phyloP scores from a whole-genome alignment of 2,113 vertebrate species.

The Odobenus rosmarus region DNA sequence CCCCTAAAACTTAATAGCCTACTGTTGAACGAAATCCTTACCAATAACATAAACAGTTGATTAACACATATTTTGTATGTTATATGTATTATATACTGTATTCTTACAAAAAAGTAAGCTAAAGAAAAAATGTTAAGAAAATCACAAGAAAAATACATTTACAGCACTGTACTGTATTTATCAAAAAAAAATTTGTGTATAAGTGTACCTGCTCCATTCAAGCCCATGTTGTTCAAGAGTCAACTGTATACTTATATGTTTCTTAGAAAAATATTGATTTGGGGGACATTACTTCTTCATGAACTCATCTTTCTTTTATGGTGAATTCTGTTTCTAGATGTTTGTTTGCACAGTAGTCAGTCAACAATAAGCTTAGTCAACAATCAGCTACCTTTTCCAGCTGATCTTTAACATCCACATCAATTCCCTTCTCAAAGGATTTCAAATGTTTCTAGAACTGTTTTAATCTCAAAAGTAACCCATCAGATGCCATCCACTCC shows the following conservation, averaged over 20 bases:
- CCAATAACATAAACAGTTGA: not conserved
- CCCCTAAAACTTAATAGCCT: not conserved
- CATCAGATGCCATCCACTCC: not conserved
- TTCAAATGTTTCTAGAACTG: not conserved
- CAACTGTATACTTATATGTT: not conserved
- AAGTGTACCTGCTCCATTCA: not conserved
- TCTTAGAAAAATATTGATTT: constrained; percentile 29
- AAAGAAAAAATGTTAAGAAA: not conserved
- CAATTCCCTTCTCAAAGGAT: not conserved
- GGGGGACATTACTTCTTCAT: not conserved
- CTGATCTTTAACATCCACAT: not conserved
- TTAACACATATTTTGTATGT: not conserved
- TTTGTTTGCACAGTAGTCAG: not conserved
- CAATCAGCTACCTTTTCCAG: not conserved
- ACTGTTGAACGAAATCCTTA: not conserved
- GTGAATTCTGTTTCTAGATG: constrained; percentile 8
- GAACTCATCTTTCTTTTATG: not conserved
- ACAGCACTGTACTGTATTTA: not conserved
- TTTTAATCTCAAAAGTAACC: not conserved
- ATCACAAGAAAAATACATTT: not conserved
- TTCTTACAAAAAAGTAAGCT: not conserved
- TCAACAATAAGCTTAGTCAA: constrained; percentile 22
- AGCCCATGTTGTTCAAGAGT: not conserved
- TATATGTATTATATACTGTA: not conserved
- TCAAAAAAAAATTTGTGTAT: not conserved